These are phyloP conservation scores for Ascidia mentula DNA, from an alignment of 23 tunicate species.

Conservation along the genomic window DNA sequence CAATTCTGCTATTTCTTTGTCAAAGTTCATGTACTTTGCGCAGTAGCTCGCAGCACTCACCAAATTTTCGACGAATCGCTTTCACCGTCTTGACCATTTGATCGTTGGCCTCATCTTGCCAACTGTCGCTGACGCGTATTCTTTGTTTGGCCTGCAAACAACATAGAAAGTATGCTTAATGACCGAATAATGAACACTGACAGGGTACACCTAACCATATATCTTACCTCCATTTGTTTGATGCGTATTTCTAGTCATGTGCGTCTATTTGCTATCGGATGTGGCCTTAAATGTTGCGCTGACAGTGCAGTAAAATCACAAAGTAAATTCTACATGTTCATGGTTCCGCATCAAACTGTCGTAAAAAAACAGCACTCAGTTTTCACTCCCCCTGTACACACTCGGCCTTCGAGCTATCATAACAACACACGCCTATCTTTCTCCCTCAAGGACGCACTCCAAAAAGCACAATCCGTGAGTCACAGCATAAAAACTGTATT, in stretches of 20 bases:
- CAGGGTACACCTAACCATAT: background rate
- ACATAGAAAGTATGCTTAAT: too few species aligned
- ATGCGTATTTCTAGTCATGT: background rate
- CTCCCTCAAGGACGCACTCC: conserved; percentile 1
- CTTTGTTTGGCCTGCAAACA: background rate
- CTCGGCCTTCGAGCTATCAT: background rate
- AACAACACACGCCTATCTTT: background rate
- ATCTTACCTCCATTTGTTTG: background rate
- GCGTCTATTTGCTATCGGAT: background rate
- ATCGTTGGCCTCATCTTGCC: conserved; percentile 39
- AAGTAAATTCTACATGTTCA: background rate
- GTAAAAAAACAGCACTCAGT: background rate
- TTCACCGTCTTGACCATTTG: conserved; percentile 37
- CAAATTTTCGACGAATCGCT: conserved; percentile 26
- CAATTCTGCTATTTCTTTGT: background rate
- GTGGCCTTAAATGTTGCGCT: background rate
- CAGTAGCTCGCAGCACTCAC: conserved; percentile 26
- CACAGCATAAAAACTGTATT: background rate
- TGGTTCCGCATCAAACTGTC: background rate
- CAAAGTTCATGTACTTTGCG: background rate
- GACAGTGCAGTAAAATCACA: background rate
- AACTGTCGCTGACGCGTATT: conserved; percentile 40
- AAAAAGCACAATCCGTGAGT: background rate
- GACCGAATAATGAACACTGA: background rate
- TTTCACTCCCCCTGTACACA: too few species aligned